Percentiles rank a stretch among this genome's conserved stretches.
phyloP scores from a whole-genome alignment of 2,113 vertebrate genomes.

The Hyaena hyaena region DNA sequence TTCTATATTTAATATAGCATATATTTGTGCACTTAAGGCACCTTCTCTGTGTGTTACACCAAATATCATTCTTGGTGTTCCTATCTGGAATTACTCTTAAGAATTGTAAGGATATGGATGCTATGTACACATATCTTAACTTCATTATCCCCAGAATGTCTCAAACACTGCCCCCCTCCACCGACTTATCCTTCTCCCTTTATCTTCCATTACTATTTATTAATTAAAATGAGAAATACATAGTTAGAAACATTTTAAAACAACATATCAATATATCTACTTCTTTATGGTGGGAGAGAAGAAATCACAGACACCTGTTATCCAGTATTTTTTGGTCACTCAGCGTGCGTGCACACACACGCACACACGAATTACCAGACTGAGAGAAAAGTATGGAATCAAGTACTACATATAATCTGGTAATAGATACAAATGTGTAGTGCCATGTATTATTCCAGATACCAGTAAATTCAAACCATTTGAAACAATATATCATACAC shows the following conservation, averaged over 20 bases:
- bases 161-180: background rate
- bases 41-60: background rate
- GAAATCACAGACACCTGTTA: background rate
- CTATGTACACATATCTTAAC: constrained; percentile 18
- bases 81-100: background rate
- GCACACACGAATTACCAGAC: background rate
- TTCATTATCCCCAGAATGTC: background rate
- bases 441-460: background rate
- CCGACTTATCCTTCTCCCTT: background rate
- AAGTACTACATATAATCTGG: background rate
- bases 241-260: background rate
- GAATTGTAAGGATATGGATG: background rate
- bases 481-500: background rate
- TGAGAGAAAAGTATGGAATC: background rate
- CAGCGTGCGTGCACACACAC: background rate
- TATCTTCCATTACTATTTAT: background rate
- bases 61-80: background rate
- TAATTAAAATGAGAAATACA: background rate
- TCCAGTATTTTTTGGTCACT: background rate
- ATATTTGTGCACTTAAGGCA: constrained; percentile 5
- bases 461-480: background rate
- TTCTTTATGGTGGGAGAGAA: background rate
- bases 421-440: background rate
- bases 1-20: constrained; percentile 10
- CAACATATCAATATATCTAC: background rate